phyloP scores from a whole-genome alignment of 2,797 vertebrate species.

The Sebastes oblongus region DNA sequence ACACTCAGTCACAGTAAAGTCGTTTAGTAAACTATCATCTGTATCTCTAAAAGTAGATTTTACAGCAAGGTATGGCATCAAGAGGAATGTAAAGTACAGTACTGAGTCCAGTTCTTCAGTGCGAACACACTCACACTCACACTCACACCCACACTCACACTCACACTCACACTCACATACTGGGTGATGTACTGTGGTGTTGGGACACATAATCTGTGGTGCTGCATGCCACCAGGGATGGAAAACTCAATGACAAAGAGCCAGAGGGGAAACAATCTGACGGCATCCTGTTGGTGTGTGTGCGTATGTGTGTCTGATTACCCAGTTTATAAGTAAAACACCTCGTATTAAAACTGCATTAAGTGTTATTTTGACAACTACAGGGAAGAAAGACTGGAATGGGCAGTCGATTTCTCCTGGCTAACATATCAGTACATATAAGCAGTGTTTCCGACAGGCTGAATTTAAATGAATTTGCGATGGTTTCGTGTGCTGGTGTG shows the following conservation, averaged over 20 bases:
- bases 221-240: slow-evolving; percentile 4
- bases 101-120: slow-evolving; percentile 6
- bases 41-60: neutral
- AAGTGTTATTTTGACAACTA: neutral
- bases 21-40: neutral
- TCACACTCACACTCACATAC: neutral
- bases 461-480: neutral
- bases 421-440: neutral
- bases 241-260: slow-evolving; percentile 34
- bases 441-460: neutral
- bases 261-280: neutral
- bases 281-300: neutral
- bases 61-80: slow-evolving; percentile 12
- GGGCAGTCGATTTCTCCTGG: neutral
- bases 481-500: neutral
- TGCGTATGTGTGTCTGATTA: neutral
- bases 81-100: slow-evolving; percentile 26
- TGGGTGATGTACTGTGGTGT: neutral
- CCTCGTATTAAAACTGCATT: neutral
- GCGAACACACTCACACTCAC: neutral
- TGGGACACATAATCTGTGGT: neutral
- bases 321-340: neutral
- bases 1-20: neutral
- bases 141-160: neutral
- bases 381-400: neutral